Evolutionary conservation across 2,888 invertebrate species (phyloP), one percentile per base, ranked within the genome.

Genomic region (Euspilapteryx auroguttella): DNA sequence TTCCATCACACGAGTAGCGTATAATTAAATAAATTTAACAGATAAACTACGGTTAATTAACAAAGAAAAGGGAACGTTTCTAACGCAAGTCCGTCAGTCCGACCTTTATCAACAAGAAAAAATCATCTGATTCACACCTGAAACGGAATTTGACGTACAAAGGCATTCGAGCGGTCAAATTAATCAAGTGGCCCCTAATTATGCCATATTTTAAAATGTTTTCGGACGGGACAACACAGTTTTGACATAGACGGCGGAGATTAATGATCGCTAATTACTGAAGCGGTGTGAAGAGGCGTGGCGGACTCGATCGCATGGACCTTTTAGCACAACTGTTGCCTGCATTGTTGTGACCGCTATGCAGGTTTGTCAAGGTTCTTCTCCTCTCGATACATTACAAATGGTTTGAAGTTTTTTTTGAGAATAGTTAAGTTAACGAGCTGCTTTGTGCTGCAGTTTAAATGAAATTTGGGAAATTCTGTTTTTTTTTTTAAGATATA

Each of bases 71-170:
- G 37, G 47, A 52, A 50, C 59, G 8, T 61, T 59, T 55, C 51
- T 11, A 17, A 5, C 25, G 4, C 10, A 14, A 49, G 40, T 54
- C 49, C 55, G 54, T 63, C 64, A 52, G 59, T 68, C 68, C 62
- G n/a, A 66, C 61, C 62, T 65, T 63, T 71, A 71, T 73, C 71
- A 63, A 41, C 44, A 49, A 62, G 63, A 65, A 65, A 17, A 69
- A 64, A 71, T 69, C 68, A 52, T 56, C 66, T 66, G 62, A 69
- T 71, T 71, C 61, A 69, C 69, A 69, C 69, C 55, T 65, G 49
- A 47, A 49, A 47, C 46, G 48, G 47, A 55, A 45, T 51, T 55
- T 54, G 57, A 57, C 56, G 43, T 41, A 49, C 52, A n/a, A n/a
- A n/a, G n/a, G n/a, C n/a, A n/a, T n/a, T n/a, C n/a, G 5, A 21